Conservation (phyloP, 2,113 vertebrate genomes). For the Coptodon bakossiorum region DNA sequence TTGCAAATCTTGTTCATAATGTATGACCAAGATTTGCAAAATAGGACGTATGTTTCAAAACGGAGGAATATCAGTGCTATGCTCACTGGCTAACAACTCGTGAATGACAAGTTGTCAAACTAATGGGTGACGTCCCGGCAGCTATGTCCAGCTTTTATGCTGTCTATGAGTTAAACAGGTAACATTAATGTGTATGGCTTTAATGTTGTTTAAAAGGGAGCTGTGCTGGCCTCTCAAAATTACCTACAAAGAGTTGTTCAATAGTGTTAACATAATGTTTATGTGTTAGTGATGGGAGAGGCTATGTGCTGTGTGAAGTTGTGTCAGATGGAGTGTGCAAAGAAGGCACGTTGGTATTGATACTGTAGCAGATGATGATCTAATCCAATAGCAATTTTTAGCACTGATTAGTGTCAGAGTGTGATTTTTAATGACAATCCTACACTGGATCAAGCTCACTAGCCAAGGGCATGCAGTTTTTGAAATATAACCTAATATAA, state of each 20-base stretch:
- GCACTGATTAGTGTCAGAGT: not conserved
- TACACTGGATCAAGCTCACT: not conserved
- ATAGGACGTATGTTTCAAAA: not conserved
- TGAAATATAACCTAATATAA: not conserved
- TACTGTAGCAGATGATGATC: not conserved
- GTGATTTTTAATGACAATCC: not conserved
- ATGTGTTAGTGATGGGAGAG: not conserved
- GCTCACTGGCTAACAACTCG: not conserved
- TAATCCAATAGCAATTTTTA: not conserved
- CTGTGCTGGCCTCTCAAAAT: not conserved
- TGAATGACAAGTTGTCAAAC: not conserved
- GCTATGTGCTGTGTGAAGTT: not conserved
- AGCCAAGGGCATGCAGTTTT: not conserved
- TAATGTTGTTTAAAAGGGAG: not conserved
- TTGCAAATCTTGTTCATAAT: not conserved
- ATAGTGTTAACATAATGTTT: not conserved
- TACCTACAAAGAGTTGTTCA: not conserved
- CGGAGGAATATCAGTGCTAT: rapidly evolving
- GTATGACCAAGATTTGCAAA: not conserved
- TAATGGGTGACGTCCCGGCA: not conserved
- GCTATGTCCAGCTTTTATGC: not conserved
- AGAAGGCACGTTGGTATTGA: not conserved
- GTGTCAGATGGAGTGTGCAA: not conserved
- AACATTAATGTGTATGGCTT: not conserved
- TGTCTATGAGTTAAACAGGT: not conserved